These are phyloP conservation scores for Amphiura filiformis DNA, from an alignment of 35 echinoderm and acorn worm genomes.

Conservation along the genomic window DNA sequence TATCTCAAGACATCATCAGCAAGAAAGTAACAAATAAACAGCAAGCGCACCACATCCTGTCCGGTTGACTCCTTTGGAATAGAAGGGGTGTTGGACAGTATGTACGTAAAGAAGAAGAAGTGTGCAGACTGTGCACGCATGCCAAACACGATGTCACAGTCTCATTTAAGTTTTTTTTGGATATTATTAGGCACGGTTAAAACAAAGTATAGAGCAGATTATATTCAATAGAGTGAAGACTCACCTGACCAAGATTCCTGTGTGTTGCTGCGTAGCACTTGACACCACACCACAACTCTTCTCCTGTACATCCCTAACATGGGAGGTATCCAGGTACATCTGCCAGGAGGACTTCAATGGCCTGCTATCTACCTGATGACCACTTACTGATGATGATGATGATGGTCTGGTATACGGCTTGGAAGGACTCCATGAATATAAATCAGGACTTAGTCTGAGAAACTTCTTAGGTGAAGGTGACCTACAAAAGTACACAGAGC, in stretches of 20 bases:
- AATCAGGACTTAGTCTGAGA: background rate
- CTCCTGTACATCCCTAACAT: background rate
- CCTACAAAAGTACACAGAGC: background rate
- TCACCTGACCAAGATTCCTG: background rate
- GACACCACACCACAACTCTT: background rate
- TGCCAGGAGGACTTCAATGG: background rate
- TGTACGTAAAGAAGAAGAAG: background rate
- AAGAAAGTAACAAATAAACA: too few relatives aligned
- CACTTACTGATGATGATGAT: background rate
- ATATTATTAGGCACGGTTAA: too few relatives aligned
- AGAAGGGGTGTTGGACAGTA: background rate
- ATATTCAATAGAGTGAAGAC: background rate
- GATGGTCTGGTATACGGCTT: background rate
- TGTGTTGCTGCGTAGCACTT: background rate
- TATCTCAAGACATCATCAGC: too few relatives aligned
- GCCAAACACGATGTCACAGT: background rate
- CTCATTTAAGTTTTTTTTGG: too few relatives aligned
- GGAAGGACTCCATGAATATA: background rate
- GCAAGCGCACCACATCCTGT: too few relatives aligned
- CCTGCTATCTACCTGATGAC: too few relatives aligned
- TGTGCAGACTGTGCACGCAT: background rate
- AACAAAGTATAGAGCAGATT: background rate
- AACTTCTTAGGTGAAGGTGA: background rate
- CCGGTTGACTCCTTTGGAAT: too few relatives aligned
- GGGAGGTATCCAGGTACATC: background rate